Percentiles rank a stretch among this genome's conserved stretches.
These are phyloP conservation scores for Pleuronectes platessa DNA, from an alignment of 2,113 vertebrate genomes.

Conservation along the genomic window DNA sequence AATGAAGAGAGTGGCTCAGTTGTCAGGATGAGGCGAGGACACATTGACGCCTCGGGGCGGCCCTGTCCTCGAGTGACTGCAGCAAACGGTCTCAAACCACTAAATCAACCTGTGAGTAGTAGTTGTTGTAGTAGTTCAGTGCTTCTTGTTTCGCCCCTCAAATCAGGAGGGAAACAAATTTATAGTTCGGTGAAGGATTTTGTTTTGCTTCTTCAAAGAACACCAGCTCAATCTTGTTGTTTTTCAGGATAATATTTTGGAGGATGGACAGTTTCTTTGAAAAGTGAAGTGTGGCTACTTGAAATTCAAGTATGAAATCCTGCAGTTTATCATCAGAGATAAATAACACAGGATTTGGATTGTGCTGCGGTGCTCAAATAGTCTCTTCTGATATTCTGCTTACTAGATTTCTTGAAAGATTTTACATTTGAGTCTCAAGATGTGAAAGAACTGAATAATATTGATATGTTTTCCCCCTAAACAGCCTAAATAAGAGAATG, in stretches of 20 bases:
- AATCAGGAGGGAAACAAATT: background rate
- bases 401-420: background rate
- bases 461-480: background rate
- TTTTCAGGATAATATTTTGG: background rate
- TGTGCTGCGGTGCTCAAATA: background rate
- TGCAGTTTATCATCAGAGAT: constrained; percentile 5
- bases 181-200: background rate
- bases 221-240: background rate
- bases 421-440: constrained; percentile 3
- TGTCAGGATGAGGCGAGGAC: constrained; percentile 48
- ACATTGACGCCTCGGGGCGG: constrained; percentile 42
- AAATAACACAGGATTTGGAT: constrained; percentile 1
- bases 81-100: background rate
- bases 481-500: no score
- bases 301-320: constrained; percentile 11
- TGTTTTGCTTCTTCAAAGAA: background rate
- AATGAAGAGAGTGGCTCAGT: constrained; percentile 50
- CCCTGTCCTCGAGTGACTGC: constrained; percentile 44
- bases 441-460: constrained; percentile 10
- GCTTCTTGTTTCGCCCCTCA: background rate
- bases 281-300: constrained; percentile 15
- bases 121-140: background rate
- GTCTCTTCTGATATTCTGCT: constrained; percentile 6
- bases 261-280: constrained; percentile 18
- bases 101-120: background rate